Percentiles rank a stretch among this genome's conserved stretches.
These are phyloP conservation scores for Trileptium ribeirensis DNA, from an alignment of 2,888 invertebrate species.

Conservation along the genomic window DNA sequence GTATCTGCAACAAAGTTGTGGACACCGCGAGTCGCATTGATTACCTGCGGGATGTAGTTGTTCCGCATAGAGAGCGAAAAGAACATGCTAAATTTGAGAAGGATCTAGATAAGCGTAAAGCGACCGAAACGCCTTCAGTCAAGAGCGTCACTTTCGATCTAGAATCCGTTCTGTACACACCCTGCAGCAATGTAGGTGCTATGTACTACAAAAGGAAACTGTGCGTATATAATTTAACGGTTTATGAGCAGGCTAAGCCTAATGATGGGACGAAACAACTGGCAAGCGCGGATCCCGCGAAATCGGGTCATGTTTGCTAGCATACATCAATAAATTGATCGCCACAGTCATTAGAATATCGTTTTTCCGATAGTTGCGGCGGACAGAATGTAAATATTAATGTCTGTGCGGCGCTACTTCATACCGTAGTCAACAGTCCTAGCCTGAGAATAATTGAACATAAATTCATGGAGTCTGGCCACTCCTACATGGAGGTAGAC, in stretches of 20 bases:
- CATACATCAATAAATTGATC: background rate
- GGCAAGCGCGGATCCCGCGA: slow-evolving; percentile 10
- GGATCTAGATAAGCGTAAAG: background rate
- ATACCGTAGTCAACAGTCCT: background rate
- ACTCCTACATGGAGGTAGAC: slow-evolving; percentile 19
- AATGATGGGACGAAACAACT: slow-evolving; percentile 4
- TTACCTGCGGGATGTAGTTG: background rate
- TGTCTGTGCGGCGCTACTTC: background rate
- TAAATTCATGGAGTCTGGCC: slow-evolving; percentile 20
- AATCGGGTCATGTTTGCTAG: slow-evolving; percentile 7
- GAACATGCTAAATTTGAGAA: background rate
- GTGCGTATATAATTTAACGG: slow-evolving; percentile 8
- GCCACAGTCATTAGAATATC: background rate
- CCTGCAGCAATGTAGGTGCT: background rate
- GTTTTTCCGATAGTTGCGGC: background rate
- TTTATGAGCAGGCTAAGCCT: background rate
- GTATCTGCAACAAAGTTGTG: background rate
- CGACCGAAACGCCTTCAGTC: background rate
- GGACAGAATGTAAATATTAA: too few species aligned
- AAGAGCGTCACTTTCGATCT: slow-evolving; percentile 11
- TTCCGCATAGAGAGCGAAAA: background rate
- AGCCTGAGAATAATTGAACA: background rate
- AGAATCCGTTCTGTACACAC: slow-evolving; percentile 2
- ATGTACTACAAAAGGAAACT: slow-evolving; percentile 22
- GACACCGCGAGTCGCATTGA: too few species aligned